Evolutionary conservation across 2,888 invertebrate genomes (phyloP), one percentile per base, ranked within the genome.

Genomic region (Pinctada fucata): DNA sequence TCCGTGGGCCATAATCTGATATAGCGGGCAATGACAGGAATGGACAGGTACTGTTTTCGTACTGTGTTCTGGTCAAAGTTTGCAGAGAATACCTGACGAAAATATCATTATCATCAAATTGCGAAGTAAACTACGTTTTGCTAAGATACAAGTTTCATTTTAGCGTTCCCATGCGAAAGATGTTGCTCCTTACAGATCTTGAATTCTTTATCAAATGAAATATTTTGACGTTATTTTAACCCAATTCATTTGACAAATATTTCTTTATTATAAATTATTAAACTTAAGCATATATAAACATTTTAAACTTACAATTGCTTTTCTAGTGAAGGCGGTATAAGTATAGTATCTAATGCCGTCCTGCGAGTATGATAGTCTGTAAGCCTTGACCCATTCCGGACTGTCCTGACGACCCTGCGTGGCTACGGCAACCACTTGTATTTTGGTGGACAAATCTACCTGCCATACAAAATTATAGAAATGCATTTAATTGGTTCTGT

Each of bases 31-130:
- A 83, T 81, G 45, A 87, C 77, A 0, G 87, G 83, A 3, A 80
- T 79, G 3, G 75, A 52, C 51, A 90, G 77, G 64, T 86, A 88
- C 58, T 88, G 85, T 71, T 89, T 90, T n/a, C 88, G 79, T 5
- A 87, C 85, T 13, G 82, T 80, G 16, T 78, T 72, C 47, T 85
- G 84, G 72, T 90, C 89, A 84, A 84, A 86, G 78, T 90, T 90
- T 1, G 85, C 89, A 50, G 79, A 72, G 79, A 88, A 89, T 66
- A 84, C 58, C 89, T 90, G 81, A 13, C 75, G 70, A 48, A 10
- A 58, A 31, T 31, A 31, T 31, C 31, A 31, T 31, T 31, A 31
- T 31, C 31, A 31, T 31, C 31, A 31, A 31, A 31, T 31, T 31
- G 31, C 31, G 31, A 31, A 31, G 31, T 31, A 31, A 31, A 31